Evolutionary conservation across 1,140 invertebrate species (phyloP), one percentile per base, ranked within the genome.

Genomic region (Drosophila neocordata): DNA sequence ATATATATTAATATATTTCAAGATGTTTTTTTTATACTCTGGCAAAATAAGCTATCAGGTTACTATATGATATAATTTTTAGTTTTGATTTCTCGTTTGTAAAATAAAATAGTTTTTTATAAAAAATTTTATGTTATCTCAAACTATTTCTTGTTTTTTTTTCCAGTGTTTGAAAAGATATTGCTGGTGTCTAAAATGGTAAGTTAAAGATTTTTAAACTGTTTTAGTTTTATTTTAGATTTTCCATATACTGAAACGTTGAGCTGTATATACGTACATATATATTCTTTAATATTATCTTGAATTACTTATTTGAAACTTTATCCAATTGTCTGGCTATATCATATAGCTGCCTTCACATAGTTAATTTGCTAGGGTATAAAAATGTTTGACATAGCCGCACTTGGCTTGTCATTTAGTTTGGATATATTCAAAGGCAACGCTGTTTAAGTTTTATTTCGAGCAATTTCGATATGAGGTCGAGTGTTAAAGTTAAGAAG

Each of bases 381-480:
- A 48, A 48, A 48, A 48, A 48, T 31, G 27, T 31, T 20, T 20
- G 41, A 15, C 15, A 48, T 9, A 20, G 8, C 15, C 15, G 2
- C 15, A 20, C 8, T 11, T 48, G 41, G 15, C 41, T 20, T 7
- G 18, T 15, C 41, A 20, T 7, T 18, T 18, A 13, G 7, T 44
- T 89, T 88, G 83, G 82, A 84, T 90, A 90, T 90, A 90, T 90
- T 91, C 77, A 69, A 66, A 69, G 88, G 88, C 88, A 84, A 90
- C 83, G 79, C 56, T 72, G 35, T 53, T 56, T 41, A 63, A 12
- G 20, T 73, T 9, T 69, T 58, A 38, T 59, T 64, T 51, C 37
- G 24, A 44, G 35, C 18, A 38, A 51, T 62, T 69, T 74, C 65
- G 67, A 69, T 58, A 89, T 69, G 59, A 80, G 80, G 61, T 81